Conservation (phyloP, 2,888 invertebrate genomes). For the Pyrrhia umbra region DNA sequence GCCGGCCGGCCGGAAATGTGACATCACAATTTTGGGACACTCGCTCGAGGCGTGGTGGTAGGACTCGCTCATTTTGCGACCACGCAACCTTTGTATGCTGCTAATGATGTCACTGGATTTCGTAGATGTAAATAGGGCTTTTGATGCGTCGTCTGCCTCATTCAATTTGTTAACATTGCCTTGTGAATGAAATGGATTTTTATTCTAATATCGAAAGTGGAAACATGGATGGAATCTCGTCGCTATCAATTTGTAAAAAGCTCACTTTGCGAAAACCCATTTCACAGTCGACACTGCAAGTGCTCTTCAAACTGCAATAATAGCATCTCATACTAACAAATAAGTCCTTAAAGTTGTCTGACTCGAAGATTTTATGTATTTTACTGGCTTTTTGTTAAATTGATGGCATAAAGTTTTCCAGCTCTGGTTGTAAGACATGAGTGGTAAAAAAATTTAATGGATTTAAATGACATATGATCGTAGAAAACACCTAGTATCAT, state of each 20-base stretch:
- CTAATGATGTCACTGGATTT: conserved; percentile 38
- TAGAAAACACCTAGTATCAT: not conserved
- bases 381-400: conserved; percentile 47
- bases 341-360: conserved; percentile 46
- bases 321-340: conserved; percentile 52
- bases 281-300: conserved; percentile 40
- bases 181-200: not conserved
- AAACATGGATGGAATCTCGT: not conserved
- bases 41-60: conserved; percentile 53
- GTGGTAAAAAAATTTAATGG: conserved; percentile 8
- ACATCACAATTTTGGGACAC: conserved; percentile 68
- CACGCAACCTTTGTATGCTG: conserved; percentile 50
- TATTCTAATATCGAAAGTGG: not conserved
- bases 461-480: not conserved
- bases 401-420: conserved; percentile 41
- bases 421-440: conserved; percentile 18
- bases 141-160: not conserved
- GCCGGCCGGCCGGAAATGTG: conserved; percentile 68
- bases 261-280: no score
- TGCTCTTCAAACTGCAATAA: conserved; percentile 54
- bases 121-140: conserved; percentile 5
- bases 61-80: conserved; percentile 40
- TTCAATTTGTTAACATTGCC: not conserved
- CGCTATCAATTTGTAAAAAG: not conserved
- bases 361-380: conserved; percentile 40